Evolutionary conservation across 2,797 vertebrate species (phyloP), one percentile per base, ranked within the genome.

Genomic region (Ctenosaura bakeri): DNA sequence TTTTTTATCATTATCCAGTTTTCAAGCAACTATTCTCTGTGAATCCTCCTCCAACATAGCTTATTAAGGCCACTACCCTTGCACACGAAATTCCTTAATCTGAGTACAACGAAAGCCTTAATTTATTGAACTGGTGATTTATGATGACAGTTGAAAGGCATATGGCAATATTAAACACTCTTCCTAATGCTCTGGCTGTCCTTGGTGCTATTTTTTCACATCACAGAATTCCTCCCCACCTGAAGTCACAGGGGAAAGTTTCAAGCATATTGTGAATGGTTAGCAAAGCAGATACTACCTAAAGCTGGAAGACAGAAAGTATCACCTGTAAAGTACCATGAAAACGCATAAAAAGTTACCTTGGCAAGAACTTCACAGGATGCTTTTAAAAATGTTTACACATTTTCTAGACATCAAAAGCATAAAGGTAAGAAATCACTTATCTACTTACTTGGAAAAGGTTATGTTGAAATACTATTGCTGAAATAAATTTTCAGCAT

Each of bases 1-100:
- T 79, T 46, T 94, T 94, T 94, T 95, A 89, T 90, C 59, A 13
- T 85, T 91, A 94, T 93, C 91, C 94, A 89, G 94, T 90, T 90
- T 95, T 87, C 88, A 94, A 89, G 66, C 24, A 92, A 83, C 87
- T 91, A 92, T 84, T 95, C 93, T 92, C 93, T 82, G 88, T 69
- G 88, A 93, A 92, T 93, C 80, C 90, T 84, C 82, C 79, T 1
- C 90, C 88, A 73, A n/a, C 83, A 86, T 78, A 50, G n/a, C 86
- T 93, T 91, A 94, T 92, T 46, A 91, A 85, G 90, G 35, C 24
- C 81, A 71, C 85, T 2, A 79, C 56, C 42, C 7, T 24, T n/a
- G 79, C 85, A 87, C n/a, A 46, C 16, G 89, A 86, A 86, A 85
- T 56, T 83, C 1, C 59, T 85, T 90, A 94, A 5, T 46, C 38